phyloP scores from a whole-genome alignment of 2,113 vertebrate species.

The Acrocephalus arundinaceus region DNA sequence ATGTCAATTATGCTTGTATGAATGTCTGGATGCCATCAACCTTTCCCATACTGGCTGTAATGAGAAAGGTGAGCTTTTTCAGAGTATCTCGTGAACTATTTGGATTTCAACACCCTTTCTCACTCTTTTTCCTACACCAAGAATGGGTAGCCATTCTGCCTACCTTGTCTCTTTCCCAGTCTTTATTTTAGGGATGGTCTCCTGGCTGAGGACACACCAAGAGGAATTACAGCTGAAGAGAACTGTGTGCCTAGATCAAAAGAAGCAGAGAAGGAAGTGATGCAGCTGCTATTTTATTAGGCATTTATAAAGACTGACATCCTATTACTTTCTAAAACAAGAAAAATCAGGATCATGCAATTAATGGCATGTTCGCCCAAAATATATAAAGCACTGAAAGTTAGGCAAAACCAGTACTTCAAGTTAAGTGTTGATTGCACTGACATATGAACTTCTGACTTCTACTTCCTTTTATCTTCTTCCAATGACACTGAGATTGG shows the following conservation, averaged over 20 bases:
- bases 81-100: background rate
- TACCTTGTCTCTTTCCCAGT: background rate
- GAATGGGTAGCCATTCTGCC: background rate
- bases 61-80: background rate
- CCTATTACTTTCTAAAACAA: background rate
- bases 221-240: background rate
- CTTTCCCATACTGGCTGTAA: background rate
- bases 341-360: background rate
- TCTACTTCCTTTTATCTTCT: background rate
- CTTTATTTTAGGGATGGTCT: background rate
- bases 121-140: background rate
- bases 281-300: background rate
- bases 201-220: background rate
- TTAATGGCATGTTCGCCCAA: background rate
- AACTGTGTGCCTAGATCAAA: background rate
- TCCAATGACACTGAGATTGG: background rate
- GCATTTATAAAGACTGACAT: background rate
- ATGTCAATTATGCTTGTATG: too few relatives aligned
- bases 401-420: background rate
- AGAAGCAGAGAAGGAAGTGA: background rate
- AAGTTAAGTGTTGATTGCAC: background rate
- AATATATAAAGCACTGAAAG: background rate
- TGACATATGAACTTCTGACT: background rate
- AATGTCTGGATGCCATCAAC: background rate
- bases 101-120: background rate